Evolutionary conservation across 2,888 invertebrate genomes (phyloP).

Genomic region (Drosophila nigricruria): DNA sequence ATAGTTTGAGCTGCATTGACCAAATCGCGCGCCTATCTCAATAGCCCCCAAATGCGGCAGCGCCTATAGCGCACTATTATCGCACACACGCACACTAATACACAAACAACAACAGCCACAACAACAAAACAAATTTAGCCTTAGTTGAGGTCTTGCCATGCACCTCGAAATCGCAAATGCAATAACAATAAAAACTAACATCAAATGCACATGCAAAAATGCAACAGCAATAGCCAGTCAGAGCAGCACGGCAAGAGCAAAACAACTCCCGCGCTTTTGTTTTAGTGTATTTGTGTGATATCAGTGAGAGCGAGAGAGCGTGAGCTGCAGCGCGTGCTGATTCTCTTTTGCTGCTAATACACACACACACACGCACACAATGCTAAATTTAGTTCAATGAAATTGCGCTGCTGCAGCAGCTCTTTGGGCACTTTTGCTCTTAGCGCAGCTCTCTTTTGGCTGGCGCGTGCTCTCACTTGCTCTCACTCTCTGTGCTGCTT

Average conservation of each 20-base stretch:
- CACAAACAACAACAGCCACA: conserved; percentile 25
- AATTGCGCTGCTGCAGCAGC: conserved; percentile 54
- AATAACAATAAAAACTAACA: conserved; percentile 61
- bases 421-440: conserved; percentile 55
- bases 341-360: conserved; percentile 38
- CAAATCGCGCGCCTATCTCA: conserved; percentile 72
- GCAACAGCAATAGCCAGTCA: conserved; percentile 47
- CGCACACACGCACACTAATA: conserved; percentile 38
- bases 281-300: conserved; percentile 38
- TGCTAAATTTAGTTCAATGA: conserved; percentile 76
- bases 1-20: conserved; percentile 62
- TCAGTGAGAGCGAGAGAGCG: not conserved
- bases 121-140: conserved; percentile 65
- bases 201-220: conserved; percentile 63
- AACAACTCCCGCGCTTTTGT: conserved; percentile 76
- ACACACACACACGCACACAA: conserved; percentile 47
- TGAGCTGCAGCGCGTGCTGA: conserved; percentile 40
- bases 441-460: conserved; percentile 20
- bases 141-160: conserved; percentile 79
- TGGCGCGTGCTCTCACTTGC: conserved; percentile 15
- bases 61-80: conserved; percentile 54
- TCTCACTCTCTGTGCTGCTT: conserved; percentile 40
- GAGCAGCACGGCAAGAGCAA: conserved; percentile 47
- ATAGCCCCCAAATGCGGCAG: conserved; percentile 78
- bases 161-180: conserved; percentile 75